Percentiles rank a stretch among this genome's conserved stretches.
phyloP scores from a whole-genome alignment of 2,113 vertebrate genomes.

The Lonchura striata region DNA sequence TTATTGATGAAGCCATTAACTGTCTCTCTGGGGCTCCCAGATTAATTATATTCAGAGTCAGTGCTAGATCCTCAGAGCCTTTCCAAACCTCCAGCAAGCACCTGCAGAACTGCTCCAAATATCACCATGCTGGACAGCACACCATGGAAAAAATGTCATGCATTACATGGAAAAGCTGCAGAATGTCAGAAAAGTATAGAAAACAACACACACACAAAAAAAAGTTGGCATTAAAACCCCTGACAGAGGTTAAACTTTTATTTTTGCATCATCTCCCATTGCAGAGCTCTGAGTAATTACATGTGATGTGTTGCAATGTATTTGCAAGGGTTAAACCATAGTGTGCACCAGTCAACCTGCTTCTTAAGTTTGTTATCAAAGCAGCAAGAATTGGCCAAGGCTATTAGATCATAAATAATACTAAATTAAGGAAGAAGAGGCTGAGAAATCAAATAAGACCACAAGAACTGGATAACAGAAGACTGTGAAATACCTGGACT shows the following conservation, averaged over 20 bases:
- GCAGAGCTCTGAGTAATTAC: not conserved
- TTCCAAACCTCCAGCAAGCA: not conserved
- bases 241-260: not conserved
- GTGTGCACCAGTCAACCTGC: not conserved
- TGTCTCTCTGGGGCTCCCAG: not conserved
- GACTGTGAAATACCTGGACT: not conserved
- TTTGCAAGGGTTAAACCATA: not conserved
- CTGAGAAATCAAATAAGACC: not conserved
- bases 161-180: not conserved
- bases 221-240: not conserved
- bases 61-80: not conserved
- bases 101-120: not conserved
- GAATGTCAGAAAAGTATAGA: not conserved
- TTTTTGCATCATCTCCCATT: not conserved
- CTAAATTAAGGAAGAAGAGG: not conserved
- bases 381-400: not conserved
- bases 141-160: rapidly evolving
- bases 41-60: not conserved
- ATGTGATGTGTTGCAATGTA: not conserved
- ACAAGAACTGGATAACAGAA: not conserved
- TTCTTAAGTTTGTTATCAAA: not conserved
- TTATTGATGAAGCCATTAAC: not conserved
- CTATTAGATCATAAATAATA: not conserved
- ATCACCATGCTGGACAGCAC: not conserved
- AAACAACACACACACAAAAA: not conserved